Percentiles rank a stretch among this genome's conserved stretches.
These are phyloP conservation scores for Aspidiotus rigidus DNA, from an alignment of 2,888 invertebrate genomes.

Conservation along the genomic window DNA sequence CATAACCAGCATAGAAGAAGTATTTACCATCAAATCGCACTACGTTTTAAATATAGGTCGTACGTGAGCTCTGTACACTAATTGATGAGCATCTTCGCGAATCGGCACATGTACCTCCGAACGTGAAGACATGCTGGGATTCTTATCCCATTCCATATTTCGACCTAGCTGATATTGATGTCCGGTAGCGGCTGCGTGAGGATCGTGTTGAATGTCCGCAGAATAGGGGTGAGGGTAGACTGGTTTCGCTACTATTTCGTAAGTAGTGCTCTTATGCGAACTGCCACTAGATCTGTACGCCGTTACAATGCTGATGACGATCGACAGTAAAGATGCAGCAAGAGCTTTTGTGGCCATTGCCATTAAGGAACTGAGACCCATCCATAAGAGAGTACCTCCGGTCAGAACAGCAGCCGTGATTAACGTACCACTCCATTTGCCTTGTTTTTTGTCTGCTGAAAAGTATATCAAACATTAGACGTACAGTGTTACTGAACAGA, in stretches of 20 bases:
- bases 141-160: slow-evolving; percentile 33
- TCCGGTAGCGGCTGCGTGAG: slow-evolving; percentile 51
- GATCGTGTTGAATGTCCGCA: slow-evolving; percentile 55
- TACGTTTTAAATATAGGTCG: slow-evolving; percentile 30
- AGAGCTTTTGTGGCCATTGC: slow-evolving; percentile 72
- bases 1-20: not conserved
- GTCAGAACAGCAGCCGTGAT: slow-evolving; percentile 50
- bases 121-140: slow-evolving; percentile 20
- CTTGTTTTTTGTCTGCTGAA: slow-evolving; percentile 39
- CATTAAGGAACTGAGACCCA: slow-evolving; percentile 66
- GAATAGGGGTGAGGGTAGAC: slow-evolving; percentile 61
- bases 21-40: slow-evolving; percentile 9
- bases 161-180: slow-evolving; percentile 17
- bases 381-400: slow-evolving; percentile 63
- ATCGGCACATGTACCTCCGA: slow-evolving; percentile 23
- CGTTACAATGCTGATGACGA: slow-evolving; percentile 61
- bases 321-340: slow-evolving; percentile 70
- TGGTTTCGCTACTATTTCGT: slow-evolving; percentile 75
- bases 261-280: slow-evolving; percentile 54
- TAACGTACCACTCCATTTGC: slow-evolving; percentile 42
- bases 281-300: slow-evolving; percentile 48
- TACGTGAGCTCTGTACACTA: slow-evolving; percentile 28
- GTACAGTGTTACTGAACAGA: too few relatives aligned
- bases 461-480: not conserved
- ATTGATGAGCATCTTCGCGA: slow-evolving; percentile 28